Evolutionary conservation across 2,113 vertebrate species (phyloP).

Genomic region (Tursiops truncatus): DNA sequence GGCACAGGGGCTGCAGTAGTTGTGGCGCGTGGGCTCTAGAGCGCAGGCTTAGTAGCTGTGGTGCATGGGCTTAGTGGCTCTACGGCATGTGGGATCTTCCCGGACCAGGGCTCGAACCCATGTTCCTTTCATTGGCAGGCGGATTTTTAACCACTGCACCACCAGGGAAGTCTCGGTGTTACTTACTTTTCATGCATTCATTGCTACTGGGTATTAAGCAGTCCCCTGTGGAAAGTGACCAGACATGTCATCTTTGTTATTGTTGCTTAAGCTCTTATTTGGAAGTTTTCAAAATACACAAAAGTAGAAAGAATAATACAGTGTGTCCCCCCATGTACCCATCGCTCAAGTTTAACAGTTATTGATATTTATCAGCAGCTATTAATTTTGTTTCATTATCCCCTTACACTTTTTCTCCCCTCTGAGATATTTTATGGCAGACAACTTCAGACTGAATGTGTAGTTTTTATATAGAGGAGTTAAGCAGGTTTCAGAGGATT

Average conservation of each 20-base stretch:
- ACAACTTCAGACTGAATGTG: not conserved
- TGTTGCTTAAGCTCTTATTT: not conserved
- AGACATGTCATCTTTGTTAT: not conserved
- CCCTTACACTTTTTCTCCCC: not conserved
- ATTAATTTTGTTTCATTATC: not conserved
- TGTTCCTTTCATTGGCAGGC: too few relatives aligned
- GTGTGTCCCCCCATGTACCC: not conserved
- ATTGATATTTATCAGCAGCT: not conserved
- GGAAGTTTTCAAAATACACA: conserved; percentile 9
- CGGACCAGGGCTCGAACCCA: too few relatives aligned
- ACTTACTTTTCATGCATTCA: not conserved
- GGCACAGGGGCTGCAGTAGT: too few relatives aligned
- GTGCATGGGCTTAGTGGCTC: too few relatives aligned
- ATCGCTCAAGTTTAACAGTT: not conserved
- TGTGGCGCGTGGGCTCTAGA: too few relatives aligned
- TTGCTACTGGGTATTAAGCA: not conserved
- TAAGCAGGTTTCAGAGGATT: not conserved
- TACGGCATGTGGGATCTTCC: too few relatives aligned
- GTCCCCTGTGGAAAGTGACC: not conserved
- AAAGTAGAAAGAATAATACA: not conserved
- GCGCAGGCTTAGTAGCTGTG: too few relatives aligned
- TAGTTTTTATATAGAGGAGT: not conserved
- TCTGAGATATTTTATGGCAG: not conserved
- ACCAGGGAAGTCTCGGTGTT: not conserved
- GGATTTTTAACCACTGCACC: too few relatives aligned